phyloP scores from a whole-genome alignment of 2,888 invertebrate species.

The Hirtodrosophila trivittata region DNA sequence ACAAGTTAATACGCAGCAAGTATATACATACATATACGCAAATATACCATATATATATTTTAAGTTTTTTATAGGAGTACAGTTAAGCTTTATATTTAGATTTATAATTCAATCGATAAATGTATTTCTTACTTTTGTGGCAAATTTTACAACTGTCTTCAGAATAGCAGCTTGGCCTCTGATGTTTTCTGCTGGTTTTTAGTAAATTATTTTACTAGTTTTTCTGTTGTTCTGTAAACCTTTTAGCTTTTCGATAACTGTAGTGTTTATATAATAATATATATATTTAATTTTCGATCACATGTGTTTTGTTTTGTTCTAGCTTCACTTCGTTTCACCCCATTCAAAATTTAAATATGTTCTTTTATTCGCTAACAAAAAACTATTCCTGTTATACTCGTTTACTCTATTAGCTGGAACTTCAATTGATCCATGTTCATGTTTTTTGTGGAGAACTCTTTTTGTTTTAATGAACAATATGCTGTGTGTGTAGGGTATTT shows the following conservation, averaged over 20 bases:
- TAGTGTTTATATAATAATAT: constrained; percentile 56
- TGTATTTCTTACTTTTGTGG: constrained; percentile 28
- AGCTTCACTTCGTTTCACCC: constrained; percentile 43
- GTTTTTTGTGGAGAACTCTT: constrained; percentile 4
- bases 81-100: constrained; percentile 43
- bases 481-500: constrained; percentile 1
- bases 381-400: constrained; percentile 1
- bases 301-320: constrained; percentile 63
- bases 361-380: constrained; percentile 22
- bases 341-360: constrained; percentile 38
- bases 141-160: constrained; percentile 42
- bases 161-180: constrained; percentile 23
- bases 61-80: constrained; percentile 52
- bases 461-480: constrained; percentile 10
- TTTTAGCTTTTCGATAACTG: constrained; percentile 52
- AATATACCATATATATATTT: constrained; percentile 12
- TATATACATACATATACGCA: constrained; percentile 1
- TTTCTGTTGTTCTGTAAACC: constrained; percentile 45
- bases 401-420: constrained; percentile 10
- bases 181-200: constrained; percentile 14
- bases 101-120: constrained; percentile 42
- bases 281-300: constrained; percentile 72
- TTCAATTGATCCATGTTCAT: neutral
- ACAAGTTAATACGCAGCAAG: constrained; percentile 43
- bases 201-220: constrained; percentile 9